Base-by-base conservation (phyloP, 1,140 invertebrate species). In the Drosophila nigromelanica region DNA sequence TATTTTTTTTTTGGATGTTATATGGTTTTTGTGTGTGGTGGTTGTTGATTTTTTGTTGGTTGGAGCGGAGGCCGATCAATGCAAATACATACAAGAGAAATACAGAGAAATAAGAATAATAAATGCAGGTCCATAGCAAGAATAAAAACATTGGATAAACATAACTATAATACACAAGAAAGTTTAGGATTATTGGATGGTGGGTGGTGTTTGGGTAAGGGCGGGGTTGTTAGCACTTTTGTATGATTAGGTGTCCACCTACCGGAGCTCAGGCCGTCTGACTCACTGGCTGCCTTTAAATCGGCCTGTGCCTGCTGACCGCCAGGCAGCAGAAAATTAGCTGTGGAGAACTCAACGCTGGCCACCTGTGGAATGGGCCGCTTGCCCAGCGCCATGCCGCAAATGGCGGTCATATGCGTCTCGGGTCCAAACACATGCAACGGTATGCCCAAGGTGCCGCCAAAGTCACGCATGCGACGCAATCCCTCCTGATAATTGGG, bases 361-460 rank as follows among this genome's bases (percentile, higher is more conserved):
- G 93, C 92, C 39, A 92, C 92, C 76, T 95, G 93, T 0, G 98
- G 97, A 78, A 99, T 97, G 12, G 96, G 94, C 50, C 96, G 94
- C 87, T 98, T 98, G 15, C 98, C 98, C 47, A 99, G 93, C 1
- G 99, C 99, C 95, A 99, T 98, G 10, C 98, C 98, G 71, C 99
- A 99, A 90, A 99, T 99, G 8, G 98, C 96, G 0, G 99, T 99
- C 99, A 99, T 99, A 92, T 99, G 99, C 8, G 98, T 99, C 92
- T 99, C 99, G 0, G 99, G 99, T 0, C 99, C 99, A 92, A 99
- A 99, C 27, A 99, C 99, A 90, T 96, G 95, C 73, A 99, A 95
- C 0, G 98, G 98, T 85, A 99, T 97, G 50, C 96, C 96, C 18
- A 99, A 93, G 15, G 96, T 96, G 80, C 97, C 95, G 37, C 98